Evolutionary conservation across 2,888 invertebrate species (phyloP), one percentile per base, ranked within the genome.

Genomic region (Andricus quercusramuli): DNA sequence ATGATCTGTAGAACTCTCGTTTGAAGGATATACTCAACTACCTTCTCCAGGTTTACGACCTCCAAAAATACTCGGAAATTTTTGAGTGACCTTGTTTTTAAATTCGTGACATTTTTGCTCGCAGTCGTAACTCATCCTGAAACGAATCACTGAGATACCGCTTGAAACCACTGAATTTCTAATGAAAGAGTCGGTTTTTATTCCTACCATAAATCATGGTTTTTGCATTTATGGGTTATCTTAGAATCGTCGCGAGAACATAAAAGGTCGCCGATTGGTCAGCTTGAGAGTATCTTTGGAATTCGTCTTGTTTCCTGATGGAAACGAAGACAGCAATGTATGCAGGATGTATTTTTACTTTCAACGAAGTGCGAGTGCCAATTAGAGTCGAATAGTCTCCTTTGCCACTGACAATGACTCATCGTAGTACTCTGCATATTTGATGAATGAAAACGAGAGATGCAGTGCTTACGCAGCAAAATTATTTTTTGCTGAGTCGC

Each of bases 41-140:
- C 77, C 70, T 80, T 70, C 78, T 80, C 64, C 80, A 80, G 68
- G 56, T 74, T 74, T 74, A 74, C 22, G 74, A 74, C 74, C 74
- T 74, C 22, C 22, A 56, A 74, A 74, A 74, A 74, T 74, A 74
- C 56, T 74, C 74, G 32, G 74, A 74, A 74, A 74, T 56, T 37
- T 74, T 32, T 32, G n/a, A 56, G n/a, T 32, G 74, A 74, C 74
- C 74, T 74, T 74, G 74, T 74, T 74, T 29, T 56, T 56, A 56
- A 22, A 56, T 32, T 37, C 74, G 37, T 37, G 74, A 74, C 74
- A 74, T 56, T 74, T 74, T 74, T 56, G 32, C 32, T 74, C 22
- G 22, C 51, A 74, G 51, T 74, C 74, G 74, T 74, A 74, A 74
- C 56, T 74, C 56, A 74, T 74, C 74, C 51, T 29, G 56, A 74